Evolutionary conservation across 1,140 invertebrate genomes (phyloP).

Genomic region (Eriocheir sinensis): DNA sequence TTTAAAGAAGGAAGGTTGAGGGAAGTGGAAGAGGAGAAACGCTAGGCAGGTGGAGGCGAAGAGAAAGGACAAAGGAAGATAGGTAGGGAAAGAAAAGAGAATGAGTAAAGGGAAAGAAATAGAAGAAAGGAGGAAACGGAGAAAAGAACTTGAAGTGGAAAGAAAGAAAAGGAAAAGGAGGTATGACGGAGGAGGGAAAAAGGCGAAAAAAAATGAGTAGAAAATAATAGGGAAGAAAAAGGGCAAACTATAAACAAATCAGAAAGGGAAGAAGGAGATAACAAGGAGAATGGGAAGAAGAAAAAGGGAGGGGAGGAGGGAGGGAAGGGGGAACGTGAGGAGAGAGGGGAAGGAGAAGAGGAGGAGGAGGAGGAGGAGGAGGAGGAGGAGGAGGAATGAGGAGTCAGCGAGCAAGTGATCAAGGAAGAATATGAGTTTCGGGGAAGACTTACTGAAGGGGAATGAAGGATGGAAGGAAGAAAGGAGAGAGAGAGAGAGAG

Average conservation of each 20-base stretch:
- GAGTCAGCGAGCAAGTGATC: neutral
- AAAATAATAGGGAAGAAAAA: neutral
- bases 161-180: neutral
- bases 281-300: neutral
- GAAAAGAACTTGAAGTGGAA: neutral
- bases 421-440: no score
- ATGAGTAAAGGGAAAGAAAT: neutral
- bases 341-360: neutral
- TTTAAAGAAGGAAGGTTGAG: neutral
- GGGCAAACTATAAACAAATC: neutral
- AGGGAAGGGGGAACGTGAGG: no score
- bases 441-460: no score
- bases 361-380: neutral
- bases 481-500: slow-evolving; percentile 20
- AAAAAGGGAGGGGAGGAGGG: neutral
- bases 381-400: neutral
- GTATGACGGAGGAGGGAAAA: no score
- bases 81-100: neutral
- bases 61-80: no score
- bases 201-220: neutral
- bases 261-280: neutral
- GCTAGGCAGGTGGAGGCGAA: no score
- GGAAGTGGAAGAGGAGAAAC: no score
- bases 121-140: neutral
- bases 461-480: neutral